Percentiles rank a stretch among this genome's conserved stretches.
These are phyloP conservation scores for Thecocarcelia acutangulata DNA, from an alignment of 2,888 invertebrate genomes.

Conservation along the genomic window DNA sequence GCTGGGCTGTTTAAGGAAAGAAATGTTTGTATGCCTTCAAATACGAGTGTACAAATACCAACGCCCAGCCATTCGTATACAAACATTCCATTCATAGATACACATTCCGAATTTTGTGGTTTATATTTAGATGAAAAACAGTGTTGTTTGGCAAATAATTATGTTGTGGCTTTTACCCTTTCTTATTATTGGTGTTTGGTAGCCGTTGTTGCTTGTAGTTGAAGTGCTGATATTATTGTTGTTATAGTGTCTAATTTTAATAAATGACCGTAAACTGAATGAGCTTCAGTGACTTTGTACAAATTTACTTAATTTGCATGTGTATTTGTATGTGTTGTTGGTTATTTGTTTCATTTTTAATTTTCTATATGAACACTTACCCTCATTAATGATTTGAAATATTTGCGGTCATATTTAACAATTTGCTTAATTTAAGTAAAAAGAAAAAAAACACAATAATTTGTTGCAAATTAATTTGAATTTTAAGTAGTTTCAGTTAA, in stretches of 20 bases:
- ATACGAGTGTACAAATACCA: too few species aligned
- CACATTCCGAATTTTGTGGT: conserved; percentile 28
- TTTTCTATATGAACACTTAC: conserved; percentile 19
- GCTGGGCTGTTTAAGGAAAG: conserved; percentile 5
- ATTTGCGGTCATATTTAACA: conserved; percentile 38
- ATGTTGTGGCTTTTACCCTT: conserved; percentile 31
- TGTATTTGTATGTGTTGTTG: not conserved
- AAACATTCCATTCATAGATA: conserved; percentile 9
- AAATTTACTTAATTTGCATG: conserved; percentile 21
- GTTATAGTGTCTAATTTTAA: conserved; percentile 51
- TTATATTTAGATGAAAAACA: conserved; percentile 13
- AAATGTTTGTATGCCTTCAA: too few species aligned
- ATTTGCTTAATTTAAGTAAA: conserved; percentile 15
- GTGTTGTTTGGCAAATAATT: conserved; percentile 44
- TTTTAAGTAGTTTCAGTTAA: conserved; percentile 3
- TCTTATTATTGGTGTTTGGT: conserved; percentile 41
- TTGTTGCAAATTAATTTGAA: not conserved
- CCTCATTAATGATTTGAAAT: conserved; percentile 44
- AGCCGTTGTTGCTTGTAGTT: conserved; percentile 16
- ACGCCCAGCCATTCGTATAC: not conserved
- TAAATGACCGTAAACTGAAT: conserved; percentile 50
- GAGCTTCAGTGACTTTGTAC: conserved; percentile 28
- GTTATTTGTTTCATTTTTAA: not conserved
- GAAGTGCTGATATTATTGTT: conserved; percentile 22
- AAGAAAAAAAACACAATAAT: not conserved